A percentile compares a stretch with the other conserved stretches of the same genome.
Conservation (phyloP, 2,113 vertebrate species). For the Mus musculus region GRCm39 chr13:70845501-70846000, state of each 20-base stretch:
- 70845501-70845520: background rate
- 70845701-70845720: background rate
- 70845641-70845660: background rate
- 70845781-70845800: background rate
- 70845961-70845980: too few relatives aligned
- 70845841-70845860: background rate
- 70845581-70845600: background rate
- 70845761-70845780: background rate
- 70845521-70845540: background rate
- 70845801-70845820: background rate
- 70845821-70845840: background rate
- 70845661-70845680: background rate
- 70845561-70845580: too few relatives aligned
- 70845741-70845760: background rate
- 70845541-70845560: background rate
- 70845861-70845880: background rate
- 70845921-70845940: background rate
- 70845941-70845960: too few relatives aligned
- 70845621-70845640: background rate
- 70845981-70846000: too few relatives aligned
- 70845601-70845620: background rate
- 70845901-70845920: too few relatives aligned
- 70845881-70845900: too few relatives aligned
- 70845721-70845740: background rate
- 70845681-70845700: background rate